Evolutionary conservation across 1,140 invertebrate species (phyloP).

Genomic region (Trypoxylus dichotomus): DNA sequence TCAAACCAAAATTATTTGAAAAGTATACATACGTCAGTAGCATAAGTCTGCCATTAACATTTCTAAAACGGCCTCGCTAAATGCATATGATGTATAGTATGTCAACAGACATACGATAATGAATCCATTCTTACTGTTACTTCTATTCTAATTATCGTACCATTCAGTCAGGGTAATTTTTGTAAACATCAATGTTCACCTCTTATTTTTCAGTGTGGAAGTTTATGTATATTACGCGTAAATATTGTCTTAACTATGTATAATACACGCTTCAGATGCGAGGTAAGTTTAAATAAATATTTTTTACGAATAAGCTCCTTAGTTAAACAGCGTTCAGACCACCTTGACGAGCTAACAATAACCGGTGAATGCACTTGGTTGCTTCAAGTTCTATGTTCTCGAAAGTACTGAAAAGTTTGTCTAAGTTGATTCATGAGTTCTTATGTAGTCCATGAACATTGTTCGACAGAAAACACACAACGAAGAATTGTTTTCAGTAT

Average conservation of each 20-base stretch:
- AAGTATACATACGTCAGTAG: no score
- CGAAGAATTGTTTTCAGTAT: no score
- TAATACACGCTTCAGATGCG: background rate
- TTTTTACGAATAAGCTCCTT: background rate
- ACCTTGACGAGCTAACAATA: constrained; percentile 1
- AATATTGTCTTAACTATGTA: background rate
- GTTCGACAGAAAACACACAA: no score
- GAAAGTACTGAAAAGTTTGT: background rate
- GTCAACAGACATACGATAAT: no score
- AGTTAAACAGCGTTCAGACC: background rate
- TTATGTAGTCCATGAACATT: no score
- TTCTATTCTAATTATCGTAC: no score
- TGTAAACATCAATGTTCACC: background rate
- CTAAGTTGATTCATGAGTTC: background rate
- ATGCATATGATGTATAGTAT: no score
- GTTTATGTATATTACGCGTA: background rate
- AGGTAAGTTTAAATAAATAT: constrained; percentile 4
- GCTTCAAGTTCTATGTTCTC: background rate
- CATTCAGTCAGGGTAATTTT: background rate
- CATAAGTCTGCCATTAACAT: no score
- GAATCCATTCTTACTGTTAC: no score
- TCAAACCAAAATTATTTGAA: no score
- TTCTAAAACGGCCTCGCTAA: no score
- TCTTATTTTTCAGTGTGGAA: background rate
- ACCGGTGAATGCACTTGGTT: background rate